A percentile compares a stretch with the other conserved stretches of the same genome.
Evolutionary conservation across 1,140 invertebrate genomes (phyloP).

Genomic region (Drosophila chauvacae): DNA sequence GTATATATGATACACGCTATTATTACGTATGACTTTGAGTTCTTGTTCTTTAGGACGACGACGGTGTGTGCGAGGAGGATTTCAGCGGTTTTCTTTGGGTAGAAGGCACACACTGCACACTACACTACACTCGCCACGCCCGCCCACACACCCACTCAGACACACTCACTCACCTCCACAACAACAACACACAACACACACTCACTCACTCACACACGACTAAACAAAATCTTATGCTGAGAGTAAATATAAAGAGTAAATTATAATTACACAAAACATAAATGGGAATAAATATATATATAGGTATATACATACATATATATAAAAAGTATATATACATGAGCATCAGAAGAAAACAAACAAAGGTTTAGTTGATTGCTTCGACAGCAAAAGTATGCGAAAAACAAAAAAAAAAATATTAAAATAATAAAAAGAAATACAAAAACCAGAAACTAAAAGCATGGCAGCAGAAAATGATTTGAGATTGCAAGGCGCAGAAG

Average conservation of each 20-base stretch:
- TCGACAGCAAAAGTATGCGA: conserved; percentile 31
- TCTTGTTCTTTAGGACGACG: conserved; percentile 55
- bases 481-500: conserved; percentile 40
- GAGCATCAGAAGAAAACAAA: conserved; percentile 53
- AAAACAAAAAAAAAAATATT: neutral
- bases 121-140: conserved; percentile 31
- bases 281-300: conserved; percentile 74
- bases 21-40: conserved; percentile 60
- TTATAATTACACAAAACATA: conserved; percentile 74
- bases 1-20: conserved; percentile 61
- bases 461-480: conserved; percentile 37
- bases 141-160: conserved; percentile 14
- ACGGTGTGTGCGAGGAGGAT: conserved; percentile 61
- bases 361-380: conserved; percentile 59
- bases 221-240: conserved; percentile 81
- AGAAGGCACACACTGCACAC: conserved; percentile 40
- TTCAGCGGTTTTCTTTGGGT: conserved; percentile 62
- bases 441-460: conserved; percentile 11
- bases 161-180: conserved; percentile 6
- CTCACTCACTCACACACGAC: conserved; percentile 50
- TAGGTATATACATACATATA: conserved; percentile 55
- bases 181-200: conserved; percentile 10
- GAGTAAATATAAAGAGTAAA: conserved; percentile 74
- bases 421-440: neutral
- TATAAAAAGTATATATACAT: conserved; percentile 49